phyloP scores from a whole-genome alignment of 1,140 invertebrate species.

The Drosophila serrata region DNA sequence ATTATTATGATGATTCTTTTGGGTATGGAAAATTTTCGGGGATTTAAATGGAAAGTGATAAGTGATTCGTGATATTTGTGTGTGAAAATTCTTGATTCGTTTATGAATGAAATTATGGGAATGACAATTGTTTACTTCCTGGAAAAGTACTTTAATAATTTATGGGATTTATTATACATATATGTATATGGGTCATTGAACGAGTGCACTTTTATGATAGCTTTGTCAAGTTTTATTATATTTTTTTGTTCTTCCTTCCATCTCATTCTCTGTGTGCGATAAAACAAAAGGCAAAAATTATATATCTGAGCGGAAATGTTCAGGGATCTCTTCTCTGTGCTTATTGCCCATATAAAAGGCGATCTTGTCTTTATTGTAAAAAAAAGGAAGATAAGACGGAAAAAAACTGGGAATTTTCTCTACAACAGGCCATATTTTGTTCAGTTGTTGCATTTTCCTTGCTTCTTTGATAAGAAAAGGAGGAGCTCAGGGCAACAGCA shows the following conservation, averaged over 20 bases:
- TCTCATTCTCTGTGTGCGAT: conserved; percentile 13
- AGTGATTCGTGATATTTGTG: neutral
- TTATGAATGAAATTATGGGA: neutral
- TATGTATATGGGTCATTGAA: conserved; percentile 16
- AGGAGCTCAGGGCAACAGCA: conserved; percentile 13
- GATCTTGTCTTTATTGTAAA: conserved; percentile 31
- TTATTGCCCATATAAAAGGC: conserved; percentile 23
- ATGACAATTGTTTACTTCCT: neutral
- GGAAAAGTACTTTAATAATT: neutral
- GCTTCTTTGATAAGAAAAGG: conserved; percentile 47
- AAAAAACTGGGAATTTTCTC: conserved; percentile 40
- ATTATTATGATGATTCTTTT: conserved; percentile 10
- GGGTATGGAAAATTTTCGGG: conserved; percentile 27
- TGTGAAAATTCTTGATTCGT: conserved; percentile 7
- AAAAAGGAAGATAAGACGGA: conserved; percentile 31
- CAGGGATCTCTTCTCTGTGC: conserved; percentile 20
- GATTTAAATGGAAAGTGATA: conserved; percentile 28
- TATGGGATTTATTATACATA: neutral
- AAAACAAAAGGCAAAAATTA: conserved; percentile 5
- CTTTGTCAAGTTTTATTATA: conserved; percentile 17
- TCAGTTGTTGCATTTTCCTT: conserved; percentile 47
- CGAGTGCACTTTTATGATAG: conserved; percentile 32
- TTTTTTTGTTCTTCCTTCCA: neutral
- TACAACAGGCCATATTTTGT: conserved; percentile 45
- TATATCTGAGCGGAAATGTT: conserved; percentile 26